Evolutionary conservation across 2,113 vertebrate genomes (phyloP), one percentile per base, ranked within the genome.

Genomic region (Cyanistes caeruleus): DNA sequence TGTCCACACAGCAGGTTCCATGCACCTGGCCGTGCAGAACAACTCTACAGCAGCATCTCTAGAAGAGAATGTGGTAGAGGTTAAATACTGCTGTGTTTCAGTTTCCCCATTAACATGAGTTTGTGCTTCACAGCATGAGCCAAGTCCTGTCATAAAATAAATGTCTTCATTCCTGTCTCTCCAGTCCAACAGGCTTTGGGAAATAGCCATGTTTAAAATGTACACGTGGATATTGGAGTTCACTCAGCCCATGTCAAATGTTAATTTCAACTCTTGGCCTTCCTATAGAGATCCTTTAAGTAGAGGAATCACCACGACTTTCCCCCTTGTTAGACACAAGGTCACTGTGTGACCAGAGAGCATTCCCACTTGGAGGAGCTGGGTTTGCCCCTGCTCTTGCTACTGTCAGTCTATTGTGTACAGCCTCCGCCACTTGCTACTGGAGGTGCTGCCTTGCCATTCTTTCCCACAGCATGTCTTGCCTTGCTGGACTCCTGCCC

Each of bases 381-480:
- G 83, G 65, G 75, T 84, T 81, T 95, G 76, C 51, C 76, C 69
- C 49, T 53, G 70, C 83, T 92, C 49, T 52, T 84, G 64, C 76
- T 81, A 28, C 76, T 93, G 30, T 88, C 75, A 81, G 55, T 62
- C 55, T 74, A 15, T 85, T 69, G 27, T 81, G 14, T 60, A 15
- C 60, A 68, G 62, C 88, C 78, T 88, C 87, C 6, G 0, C 76
- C 51, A 52, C 84, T 68, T 95, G 84, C 90, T 84, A 8, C 73
- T 63, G 80, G 87, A 49, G 65, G 39, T 53, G 82, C 84, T 94
- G 46, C 58, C 56, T 90, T 65, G 79, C 63, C 69, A 7, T 89
- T 95, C 80, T 86, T 94, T 67, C 86, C 80, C 65, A 84, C 80
- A 92, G 86, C 80, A 76, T 89, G 86, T 94, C 58, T 95, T 94